Evolutionary conservation across 2,888 invertebrate species (phyloP).

Genomic region (Serripes groenlandicus): DNA sequence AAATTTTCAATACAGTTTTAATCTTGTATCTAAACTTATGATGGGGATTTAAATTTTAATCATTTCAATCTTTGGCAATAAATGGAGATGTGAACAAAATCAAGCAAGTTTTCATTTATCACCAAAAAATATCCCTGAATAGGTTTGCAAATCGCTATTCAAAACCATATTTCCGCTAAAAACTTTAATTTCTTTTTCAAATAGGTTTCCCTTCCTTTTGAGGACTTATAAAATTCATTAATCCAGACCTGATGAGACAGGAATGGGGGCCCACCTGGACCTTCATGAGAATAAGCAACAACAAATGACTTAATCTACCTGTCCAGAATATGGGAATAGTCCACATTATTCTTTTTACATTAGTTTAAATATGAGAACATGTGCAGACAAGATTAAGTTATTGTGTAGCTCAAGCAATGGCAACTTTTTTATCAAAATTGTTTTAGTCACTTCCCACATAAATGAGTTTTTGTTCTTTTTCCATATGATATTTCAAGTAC

Average conservation of each 20-base stretch:
- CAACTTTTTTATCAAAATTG: not conserved
- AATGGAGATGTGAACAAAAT: not conserved
- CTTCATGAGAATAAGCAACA: not conserved
- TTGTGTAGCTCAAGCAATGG: not conserved
- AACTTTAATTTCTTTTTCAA: conserved; percentile 13
- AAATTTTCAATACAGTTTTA: too few species aligned
- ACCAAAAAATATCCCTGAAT: conserved; percentile 5
- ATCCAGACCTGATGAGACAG: not conserved
- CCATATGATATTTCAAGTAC: too few species aligned
- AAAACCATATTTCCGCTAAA: conserved; percentile 29
- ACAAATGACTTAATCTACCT: conserved; percentile 6
- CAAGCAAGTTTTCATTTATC: conserved; percentile 26
- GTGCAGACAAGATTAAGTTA: not conserved
- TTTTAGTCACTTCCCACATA: too few species aligned
- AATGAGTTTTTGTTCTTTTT: not conserved
- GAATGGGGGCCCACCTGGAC: not conserved
- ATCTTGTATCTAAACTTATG: not conserved
- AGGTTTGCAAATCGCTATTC: conserved; percentile 7
- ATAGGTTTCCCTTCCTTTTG: not conserved
- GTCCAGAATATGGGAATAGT: not conserved
- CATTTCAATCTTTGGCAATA: too few species aligned
- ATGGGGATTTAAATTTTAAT: not conserved
- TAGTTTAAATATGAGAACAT: not conserved
- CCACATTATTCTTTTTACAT: not conserved
- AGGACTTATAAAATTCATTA: not conserved